Evolutionary conservation across 2,888 invertebrate species (phyloP), one percentile per base, ranked within the genome.

Genomic region (Harmothoe impar): DNA sequence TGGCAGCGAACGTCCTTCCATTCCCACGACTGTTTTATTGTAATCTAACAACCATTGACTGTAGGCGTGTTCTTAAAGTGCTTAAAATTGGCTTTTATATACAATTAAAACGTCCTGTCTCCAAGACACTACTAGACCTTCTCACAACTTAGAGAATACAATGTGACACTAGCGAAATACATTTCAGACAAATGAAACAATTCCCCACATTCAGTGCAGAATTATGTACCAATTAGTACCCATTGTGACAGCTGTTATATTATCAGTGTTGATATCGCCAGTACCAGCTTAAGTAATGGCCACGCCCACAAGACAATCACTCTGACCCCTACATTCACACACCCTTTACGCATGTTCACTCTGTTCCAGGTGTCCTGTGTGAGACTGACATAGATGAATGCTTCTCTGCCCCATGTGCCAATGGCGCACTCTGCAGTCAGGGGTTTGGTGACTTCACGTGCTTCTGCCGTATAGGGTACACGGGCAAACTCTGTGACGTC

Each of bases 371-470:
- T 33, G 35, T 20, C 0, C 43, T n/a, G 7, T 91, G 91, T 85
- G 91, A 85, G 84, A 25, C 29, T 17, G 85, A 91, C 29, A 43
- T 89, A 7, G 89, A 91, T 25, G 91, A 91, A 54, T 91, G 91
- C 72, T 17, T 7, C 72, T 91, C 91, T 7, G 17, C n/a, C n/a
- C 91, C 91, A 10, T 91, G 91, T 89, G n/a, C 43, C 62, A 84
- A 91, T 33, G 77, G 77, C 12, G 91, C 72, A 0, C n/a, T 43
- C 23, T 91, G 91, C 51, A 5, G 15, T 7, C 89, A 91, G 23
- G 72, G 85, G 17, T 51, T 85, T 29, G 89, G n/a, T n/a, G 29
- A n/a, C n/a, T 91, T 77, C 72, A 62, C 31, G 43, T 91, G 91
- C 25, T 81, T 29, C 84, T 91, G 91, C 84, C 62, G n/a, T 23